These are phyloP conservation scores for Cisticola juncidis DNA, from an alignment of 2,113 vertebrate genomes.

Conservation along the genomic window DNA sequence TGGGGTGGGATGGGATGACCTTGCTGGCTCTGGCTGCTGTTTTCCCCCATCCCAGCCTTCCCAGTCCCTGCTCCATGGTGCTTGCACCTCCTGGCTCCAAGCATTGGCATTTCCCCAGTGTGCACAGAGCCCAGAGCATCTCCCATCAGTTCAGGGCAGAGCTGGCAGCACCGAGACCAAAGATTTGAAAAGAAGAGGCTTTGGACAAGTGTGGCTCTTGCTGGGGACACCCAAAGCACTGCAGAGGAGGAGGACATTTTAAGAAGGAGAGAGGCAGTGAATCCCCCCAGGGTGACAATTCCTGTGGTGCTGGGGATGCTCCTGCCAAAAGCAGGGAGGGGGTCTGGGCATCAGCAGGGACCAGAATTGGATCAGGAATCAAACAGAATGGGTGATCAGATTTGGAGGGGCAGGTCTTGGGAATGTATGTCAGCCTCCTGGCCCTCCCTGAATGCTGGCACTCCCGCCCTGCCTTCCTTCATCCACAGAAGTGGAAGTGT, in stretches of 20 bases:
- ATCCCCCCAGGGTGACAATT: not conserved
- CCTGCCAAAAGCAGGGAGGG: not conserved
- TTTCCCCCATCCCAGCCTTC: not conserved
- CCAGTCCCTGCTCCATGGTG: fast-evolving
- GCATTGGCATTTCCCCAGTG: not conserved
- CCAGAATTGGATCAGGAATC: not conserved
- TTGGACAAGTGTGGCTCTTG: fast-evolving
- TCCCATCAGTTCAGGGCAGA: not conserved
- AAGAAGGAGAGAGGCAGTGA: not conserved
- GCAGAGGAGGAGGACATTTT: not conserved
- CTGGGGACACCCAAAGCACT: not conserved
- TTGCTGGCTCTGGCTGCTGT: not conserved
- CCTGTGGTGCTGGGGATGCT: not conserved
- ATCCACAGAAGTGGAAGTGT: constrained; percentile 31
- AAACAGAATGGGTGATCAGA: not conserved
- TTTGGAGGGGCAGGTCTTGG: constrained; percentile 29
- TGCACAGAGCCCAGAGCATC: not conserved
- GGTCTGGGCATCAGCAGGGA: not conserved
- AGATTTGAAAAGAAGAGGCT: fast-evolving
- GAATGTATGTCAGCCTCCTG: not conserved
- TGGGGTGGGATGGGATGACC: not conserved
- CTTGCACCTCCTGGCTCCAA: not conserved
- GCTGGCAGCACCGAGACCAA: not conserved
- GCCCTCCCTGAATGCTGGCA: not conserved
- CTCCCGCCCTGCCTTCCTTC: constrained; percentile 25